These are phyloP conservation scores for Muschampia plurimacula DNA, from an alignment of 2,888 invertebrate species.

Conservation along the genomic window DNA sequence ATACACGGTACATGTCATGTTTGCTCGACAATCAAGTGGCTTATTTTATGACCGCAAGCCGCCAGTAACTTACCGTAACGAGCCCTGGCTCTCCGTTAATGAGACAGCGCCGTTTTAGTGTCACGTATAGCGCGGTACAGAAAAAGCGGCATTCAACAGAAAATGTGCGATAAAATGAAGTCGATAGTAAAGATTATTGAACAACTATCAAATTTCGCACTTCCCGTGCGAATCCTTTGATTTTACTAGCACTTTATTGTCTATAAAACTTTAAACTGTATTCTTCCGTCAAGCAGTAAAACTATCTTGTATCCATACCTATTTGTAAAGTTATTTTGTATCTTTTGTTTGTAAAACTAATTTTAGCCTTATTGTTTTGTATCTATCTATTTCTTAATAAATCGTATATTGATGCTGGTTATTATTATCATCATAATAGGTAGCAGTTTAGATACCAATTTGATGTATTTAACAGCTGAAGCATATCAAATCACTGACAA, in stretches of 20 bases:
- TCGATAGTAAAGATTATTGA: background rate
- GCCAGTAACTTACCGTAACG: constrained; percentile 78
- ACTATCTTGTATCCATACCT: background rate
- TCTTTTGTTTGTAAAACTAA: background rate
- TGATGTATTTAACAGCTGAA: background rate
- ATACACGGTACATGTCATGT: constrained; percentile 57
- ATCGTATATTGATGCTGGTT: background rate
- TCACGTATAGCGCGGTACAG: constrained; percentile 64
- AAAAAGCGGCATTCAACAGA: constrained; percentile 5
- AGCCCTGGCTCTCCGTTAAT: constrained; percentile 73
- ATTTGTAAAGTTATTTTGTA: background rate
- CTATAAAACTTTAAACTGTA: background rate
- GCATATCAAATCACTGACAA: background rate
- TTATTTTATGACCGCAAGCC: constrained; percentile 71
- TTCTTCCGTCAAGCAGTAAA: background rate
- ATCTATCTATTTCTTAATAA: background rate
- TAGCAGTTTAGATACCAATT: background rate
- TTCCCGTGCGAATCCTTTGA: constrained; percentile 1
- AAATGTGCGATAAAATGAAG: background rate
- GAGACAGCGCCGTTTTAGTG: constrained; percentile 76
- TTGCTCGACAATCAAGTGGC: constrained; percentile 76
- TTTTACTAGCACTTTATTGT: background rate
- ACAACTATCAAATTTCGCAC: constrained; percentile 10
- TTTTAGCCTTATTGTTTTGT: background rate
- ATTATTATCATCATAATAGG: background rate